These are phyloP conservation scores for Cassiopea xamachana DNA, from an alignment of 30 jellyfish, hydroid and myxozoan species.

Conservation along the genomic window DNA sequence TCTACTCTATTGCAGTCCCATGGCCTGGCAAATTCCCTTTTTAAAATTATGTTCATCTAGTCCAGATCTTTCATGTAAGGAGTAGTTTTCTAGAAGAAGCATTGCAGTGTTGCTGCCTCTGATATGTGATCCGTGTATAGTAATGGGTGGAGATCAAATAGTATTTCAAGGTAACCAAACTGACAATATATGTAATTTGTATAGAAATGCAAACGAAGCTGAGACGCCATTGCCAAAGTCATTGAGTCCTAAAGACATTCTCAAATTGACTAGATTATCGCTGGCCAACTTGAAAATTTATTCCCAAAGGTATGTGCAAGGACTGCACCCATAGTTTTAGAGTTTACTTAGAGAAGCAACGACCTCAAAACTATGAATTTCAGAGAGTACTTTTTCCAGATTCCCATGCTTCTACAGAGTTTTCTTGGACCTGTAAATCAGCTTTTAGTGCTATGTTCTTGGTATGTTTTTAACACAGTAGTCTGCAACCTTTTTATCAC, in stretches of 20 bases:
- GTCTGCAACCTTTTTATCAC: too few species aligned
- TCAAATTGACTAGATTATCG: slow-evolving; percentile 83
- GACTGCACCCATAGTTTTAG: not conserved
- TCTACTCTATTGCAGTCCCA: too few species aligned
- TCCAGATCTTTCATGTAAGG: slow-evolving; percentile 8
- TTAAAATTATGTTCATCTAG: not conserved
- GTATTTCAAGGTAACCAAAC: slow-evolving; percentile 59
- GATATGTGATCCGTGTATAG: not conserved
- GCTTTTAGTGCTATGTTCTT: too few species aligned
- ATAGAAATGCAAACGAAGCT: slow-evolving; percentile 78
- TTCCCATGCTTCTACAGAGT: too few species aligned
- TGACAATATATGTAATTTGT: slow-evolving; percentile 74
- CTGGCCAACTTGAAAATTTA: slow-evolving; percentile 92
- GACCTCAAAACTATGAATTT: too few species aligned
- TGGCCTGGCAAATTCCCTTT: not conserved
- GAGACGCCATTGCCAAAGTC: slow-evolving; percentile 91
- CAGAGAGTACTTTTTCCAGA: too few species aligned
- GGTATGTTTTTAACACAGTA: too few species aligned
- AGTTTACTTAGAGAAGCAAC: not conserved
- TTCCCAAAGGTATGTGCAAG: slow-evolving; percentile 71
- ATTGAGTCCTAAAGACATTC: slow-evolving; percentile 90
- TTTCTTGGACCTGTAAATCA: too few species aligned
- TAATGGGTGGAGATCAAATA: slow-evolving; percentile 53
- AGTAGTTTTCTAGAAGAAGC: not conserved
- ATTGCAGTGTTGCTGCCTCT: not conserved